Evolutionary conservation across 2,888 invertebrate species (phyloP), one percentile per base, ranked within the genome.

Genomic region (Spisula solida): DNA sequence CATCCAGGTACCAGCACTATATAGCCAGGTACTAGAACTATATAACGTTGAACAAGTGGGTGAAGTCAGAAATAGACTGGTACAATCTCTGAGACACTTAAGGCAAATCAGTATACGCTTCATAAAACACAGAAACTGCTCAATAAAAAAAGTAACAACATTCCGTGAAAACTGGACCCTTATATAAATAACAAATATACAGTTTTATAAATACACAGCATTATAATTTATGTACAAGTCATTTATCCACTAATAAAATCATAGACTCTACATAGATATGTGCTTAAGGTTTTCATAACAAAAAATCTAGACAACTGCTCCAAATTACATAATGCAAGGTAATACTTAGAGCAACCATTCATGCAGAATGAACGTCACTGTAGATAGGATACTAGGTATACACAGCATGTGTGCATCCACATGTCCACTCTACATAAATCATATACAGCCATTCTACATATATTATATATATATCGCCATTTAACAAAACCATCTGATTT

Each of bases 91-190:
- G 75, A 34, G 75, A 75, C 75, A 81, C 47, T 51, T 51, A 84
- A 25, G 41, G 51, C 25, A 80, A 80, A 80, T 51, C 34, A 80
- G 47, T 14, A 47, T 25, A 80, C 18, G 10, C n/a, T 80, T 25
- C n/a, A 70, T 78, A 51, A 60, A 82, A 87, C 90, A 90, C 90
- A 88, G 31, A 90, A 90, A 92, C 87, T 79, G 85, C 85, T 85
- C 81, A 93, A 92, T 91, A 92, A 91, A 89, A n/a, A 93, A 92
- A 86, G 89, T 89, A 91, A 92, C 87, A 94, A 94, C 94, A 94
- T 92, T 94, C 94, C 94, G 94, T 90, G 90, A 92, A 92, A 92
- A 92, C 92, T 94, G 94, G 94, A 94, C 94, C 94, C 94, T 82
- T 87, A 94, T 92, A 90, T 88, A 88, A 92, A 87, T 88, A 88